These are phyloP conservation scores for Syngnathoides biaculeatus DNA, from an alignment of 2,113 vertebrate species.

Conservation along the genomic window DNA sequence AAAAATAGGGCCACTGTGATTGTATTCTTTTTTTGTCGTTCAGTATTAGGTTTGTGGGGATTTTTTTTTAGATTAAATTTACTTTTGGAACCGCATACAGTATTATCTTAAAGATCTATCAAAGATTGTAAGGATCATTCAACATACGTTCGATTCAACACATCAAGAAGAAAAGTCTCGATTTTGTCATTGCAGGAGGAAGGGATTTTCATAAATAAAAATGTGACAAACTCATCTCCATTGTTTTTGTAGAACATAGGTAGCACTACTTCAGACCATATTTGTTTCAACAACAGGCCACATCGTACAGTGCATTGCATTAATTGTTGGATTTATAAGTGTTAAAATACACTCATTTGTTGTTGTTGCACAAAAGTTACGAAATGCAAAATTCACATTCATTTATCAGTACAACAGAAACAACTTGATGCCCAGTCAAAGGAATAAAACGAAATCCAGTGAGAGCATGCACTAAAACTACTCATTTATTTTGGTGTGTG, in stretches of 20 bases:
- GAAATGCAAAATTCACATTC: slow-evolving; percentile 27
- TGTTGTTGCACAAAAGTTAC: not conserved
- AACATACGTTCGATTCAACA: too few relatives aligned
- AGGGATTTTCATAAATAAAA: slow-evolving; percentile 9
- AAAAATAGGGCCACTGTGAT: too few relatives aligned
- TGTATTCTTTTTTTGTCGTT: too few relatives aligned
- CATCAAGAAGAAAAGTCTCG: too few relatives aligned
- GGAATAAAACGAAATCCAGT: slow-evolving; percentile 16
- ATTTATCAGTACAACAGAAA: slow-evolving; percentile 27
- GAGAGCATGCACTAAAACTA: slow-evolving; percentile 6
- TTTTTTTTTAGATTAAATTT: too few relatives aligned
- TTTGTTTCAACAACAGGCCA: not conserved
- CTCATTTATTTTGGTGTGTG: not conserved
- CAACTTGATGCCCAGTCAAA: slow-evolving; percentile 22
- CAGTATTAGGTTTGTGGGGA: too few relatives aligned
- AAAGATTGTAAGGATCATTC: too few relatives aligned
- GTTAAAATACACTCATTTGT: slow-evolving; percentile 13
- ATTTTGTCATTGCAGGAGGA: not conserved
- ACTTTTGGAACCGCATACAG: too few relatives aligned
- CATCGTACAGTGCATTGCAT: slow-evolving; percentile 26
- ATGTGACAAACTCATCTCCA: not conserved
- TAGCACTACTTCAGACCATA: not conserved
- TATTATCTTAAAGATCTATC: too few relatives aligned
- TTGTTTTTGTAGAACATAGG: not conserved
- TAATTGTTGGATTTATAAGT: slow-evolving; percentile 1